Conservation (phyloP, 2,797 vertebrate species). For the Zenarchopterus dispar region DNA sequence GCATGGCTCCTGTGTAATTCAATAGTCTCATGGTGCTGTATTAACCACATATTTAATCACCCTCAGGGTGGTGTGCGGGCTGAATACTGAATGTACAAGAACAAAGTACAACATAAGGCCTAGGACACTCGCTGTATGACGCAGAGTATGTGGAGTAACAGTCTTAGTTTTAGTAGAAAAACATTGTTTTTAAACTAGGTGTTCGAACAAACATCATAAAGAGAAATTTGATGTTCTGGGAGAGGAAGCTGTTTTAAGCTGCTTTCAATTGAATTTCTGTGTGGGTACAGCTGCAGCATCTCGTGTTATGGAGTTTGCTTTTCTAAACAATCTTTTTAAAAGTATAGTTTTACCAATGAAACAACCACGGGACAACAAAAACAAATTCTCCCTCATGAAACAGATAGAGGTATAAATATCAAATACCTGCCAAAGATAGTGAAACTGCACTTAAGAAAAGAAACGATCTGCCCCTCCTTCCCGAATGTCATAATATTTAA, state of each 20-base stretch:
- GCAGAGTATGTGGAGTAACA: conserved; percentile 12
- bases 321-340: conserved; percentile 37
- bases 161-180: conserved; percentile 2
- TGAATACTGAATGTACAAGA: conserved; percentile 65
- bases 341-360: conserved; percentile 29
- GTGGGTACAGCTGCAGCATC: conserved; percentile 35
- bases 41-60: conserved; percentile 86
- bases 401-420: conserved; percentile 17
- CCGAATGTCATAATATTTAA: too few relatives aligned
- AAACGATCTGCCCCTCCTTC: too few relatives aligned
- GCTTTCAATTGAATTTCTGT: conserved; percentile 32
- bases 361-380: not conserved
- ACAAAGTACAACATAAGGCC: conserved; percentile 26
- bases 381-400: conserved; percentile 14
- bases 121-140: conserved; percentile 21
- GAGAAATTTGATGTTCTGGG: not conserved
- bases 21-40: conserved; percentile 81
- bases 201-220: conserved; percentile 1
- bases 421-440: conserved; percentile 3
- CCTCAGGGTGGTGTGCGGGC: conserved; percentile 59
- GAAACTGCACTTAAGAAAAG: too few relatives aligned
- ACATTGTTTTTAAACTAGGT: not conserved
- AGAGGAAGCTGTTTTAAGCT: conserved; percentile 4
- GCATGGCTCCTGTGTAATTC: conserved; percentile 81
- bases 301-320: conserved; percentile 30